Conservation (phyloP, 2,113 vertebrate genomes). For the Turnix velox region DNA sequence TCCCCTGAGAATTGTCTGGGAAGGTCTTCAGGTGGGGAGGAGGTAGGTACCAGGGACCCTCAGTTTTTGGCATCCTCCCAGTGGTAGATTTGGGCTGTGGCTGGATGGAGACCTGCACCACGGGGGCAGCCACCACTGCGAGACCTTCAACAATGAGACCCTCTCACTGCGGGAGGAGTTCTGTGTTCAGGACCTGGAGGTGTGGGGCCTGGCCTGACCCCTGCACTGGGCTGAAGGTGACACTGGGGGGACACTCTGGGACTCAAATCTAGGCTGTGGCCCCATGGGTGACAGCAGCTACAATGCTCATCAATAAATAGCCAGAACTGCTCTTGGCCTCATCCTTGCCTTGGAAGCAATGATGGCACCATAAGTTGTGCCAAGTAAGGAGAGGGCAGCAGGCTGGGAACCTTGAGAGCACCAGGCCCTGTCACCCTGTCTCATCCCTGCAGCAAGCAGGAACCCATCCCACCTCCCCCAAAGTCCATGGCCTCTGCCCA, state of each 20-base stretch:
- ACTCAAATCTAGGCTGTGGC: fast-evolving
- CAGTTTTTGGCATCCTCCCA: conserved; percentile 26
- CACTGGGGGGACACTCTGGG: background rate
- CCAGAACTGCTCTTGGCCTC: background rate
- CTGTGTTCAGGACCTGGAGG: conserved; percentile 80
- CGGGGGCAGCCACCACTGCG: conserved; percentile 82
- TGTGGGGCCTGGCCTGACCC: conserved; percentile 82
- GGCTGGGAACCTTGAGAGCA: fast-evolving
- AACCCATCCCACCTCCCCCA: fast-evolving
- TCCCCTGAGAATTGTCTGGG: background rate
- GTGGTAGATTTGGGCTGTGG: conserved; percentile 86
- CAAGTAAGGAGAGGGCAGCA: fast-evolving
- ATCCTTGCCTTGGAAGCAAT: fast-evolving
- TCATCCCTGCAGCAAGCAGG: background rate
- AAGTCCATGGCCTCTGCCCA: background rate
- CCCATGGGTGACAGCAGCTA: background rate
- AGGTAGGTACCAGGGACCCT: background rate
- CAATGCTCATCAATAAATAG: background rate
- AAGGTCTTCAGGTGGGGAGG: background rate
- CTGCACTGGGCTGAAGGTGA: background rate
- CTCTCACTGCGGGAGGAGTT: conserved; percentile 84
- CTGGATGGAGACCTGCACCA: conserved; percentile 84
- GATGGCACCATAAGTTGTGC: fast-evolving
- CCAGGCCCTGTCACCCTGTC: fast-evolving
- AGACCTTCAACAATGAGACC: conserved; percentile 83